A percentile compares a stretch with the other conserved stretches of the same genome.
phyloP scores from a whole-genome alignment of 2,113 vertebrate species.

The Limnothrissa miodon region DNA sequence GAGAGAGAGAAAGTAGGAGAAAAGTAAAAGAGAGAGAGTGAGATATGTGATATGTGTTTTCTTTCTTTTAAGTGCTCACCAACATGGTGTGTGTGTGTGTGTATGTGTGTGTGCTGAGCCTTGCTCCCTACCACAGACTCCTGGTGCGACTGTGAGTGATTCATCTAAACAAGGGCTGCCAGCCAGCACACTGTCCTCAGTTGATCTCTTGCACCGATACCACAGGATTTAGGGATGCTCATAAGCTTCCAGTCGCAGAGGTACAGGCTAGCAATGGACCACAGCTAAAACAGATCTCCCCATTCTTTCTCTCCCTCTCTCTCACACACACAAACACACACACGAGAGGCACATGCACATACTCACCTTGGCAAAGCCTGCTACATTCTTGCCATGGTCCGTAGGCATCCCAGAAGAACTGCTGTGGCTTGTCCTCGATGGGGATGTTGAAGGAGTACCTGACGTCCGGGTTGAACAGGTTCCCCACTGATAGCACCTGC shows the following conservation, averaged over 20 bases:
- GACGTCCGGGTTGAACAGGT: slow-evolving; percentile 91
- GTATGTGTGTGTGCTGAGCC: neutral
- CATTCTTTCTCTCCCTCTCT: too few species aligned
- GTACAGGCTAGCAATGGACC: neutral
- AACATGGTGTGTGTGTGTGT: neutral
- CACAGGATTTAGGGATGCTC: too few species aligned
- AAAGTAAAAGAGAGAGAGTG: neutral
- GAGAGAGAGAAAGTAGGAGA: neutral
- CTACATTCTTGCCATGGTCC: slow-evolving; percentile 95
- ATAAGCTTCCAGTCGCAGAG: neutral
- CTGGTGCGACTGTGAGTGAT: neutral
- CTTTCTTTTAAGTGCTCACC: neutral
- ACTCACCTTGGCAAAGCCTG: slow-evolving; percentile 91
- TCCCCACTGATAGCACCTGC: slow-evolving; percentile 94
- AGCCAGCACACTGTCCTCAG: neutral
- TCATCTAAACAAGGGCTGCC: neutral
- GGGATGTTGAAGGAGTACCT: slow-evolving; percentile 96
- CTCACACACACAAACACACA: slow-evolving; percentile 29
- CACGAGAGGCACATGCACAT: slow-evolving; percentile 40
- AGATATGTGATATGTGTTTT: neutral
- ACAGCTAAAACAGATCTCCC: neutral
- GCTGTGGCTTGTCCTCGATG: slow-evolving; percentile 90
- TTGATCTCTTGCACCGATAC: neutral
- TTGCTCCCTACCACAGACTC: neutral
- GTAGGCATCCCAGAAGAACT: slow-evolving; percentile 92